Evolutionary conservation across 2,888 invertebrate species (phyloP).

Genomic region (Parelbella ahira): DNA sequence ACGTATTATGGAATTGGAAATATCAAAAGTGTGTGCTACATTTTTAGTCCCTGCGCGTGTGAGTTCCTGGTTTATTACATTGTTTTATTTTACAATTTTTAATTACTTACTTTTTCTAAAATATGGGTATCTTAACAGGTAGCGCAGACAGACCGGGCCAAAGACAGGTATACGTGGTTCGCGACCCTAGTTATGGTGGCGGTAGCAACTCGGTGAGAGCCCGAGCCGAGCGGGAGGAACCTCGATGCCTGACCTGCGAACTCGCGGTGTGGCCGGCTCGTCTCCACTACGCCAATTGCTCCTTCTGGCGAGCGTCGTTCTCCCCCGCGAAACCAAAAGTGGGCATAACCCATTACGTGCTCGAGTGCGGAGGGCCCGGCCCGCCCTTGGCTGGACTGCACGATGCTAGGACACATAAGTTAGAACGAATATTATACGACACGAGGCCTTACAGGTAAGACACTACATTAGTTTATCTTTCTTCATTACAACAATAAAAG

Average conservation of each 20-base stretch:
- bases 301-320: conserved; percentile 90
- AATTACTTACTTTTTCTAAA: background rate
- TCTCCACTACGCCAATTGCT: conserved; percentile 91
- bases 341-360: conserved; percentile 84
- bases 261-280: conserved; percentile 89
- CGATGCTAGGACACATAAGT: conserved; percentile 86
- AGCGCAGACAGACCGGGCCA: conserved; percentile 93
- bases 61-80: background rate
- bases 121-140: conserved; percentile 65
- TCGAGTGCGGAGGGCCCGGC: conserved; percentile 95
- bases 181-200: conserved; percentile 85
- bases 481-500: too few relatives aligned
- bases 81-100: background rate
- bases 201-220: conserved; percentile 71
- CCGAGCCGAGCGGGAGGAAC: conserved; percentile 82
- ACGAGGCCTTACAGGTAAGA: conserved; percentile 83
- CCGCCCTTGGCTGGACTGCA: conserved; percentile 92
- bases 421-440: conserved; percentile 89
- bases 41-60: background rate
- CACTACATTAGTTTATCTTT: too few relatives aligned
- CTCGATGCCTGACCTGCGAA: conserved; percentile 93
- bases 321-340: conserved; percentile 73
- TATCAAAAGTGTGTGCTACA: conserved; percentile 14
- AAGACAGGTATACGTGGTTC: conserved; percentile 92
- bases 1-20: background rate